Base-by-base conservation (phyloP, 2,888 invertebrate genomes). In the Serrognathus titanus region DNA sequence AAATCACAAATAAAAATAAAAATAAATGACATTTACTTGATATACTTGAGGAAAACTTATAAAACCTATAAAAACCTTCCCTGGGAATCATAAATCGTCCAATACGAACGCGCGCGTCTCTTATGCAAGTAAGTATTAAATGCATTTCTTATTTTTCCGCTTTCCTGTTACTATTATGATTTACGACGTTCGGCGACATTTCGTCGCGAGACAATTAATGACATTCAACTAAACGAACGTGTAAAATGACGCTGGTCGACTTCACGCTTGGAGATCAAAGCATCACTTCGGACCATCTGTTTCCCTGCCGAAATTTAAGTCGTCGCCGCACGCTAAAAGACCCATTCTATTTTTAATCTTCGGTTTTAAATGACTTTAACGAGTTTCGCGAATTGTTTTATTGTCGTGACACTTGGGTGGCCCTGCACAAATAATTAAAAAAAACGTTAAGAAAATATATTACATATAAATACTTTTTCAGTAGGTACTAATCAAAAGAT, bases 201-300 rank as follows among this genome's bases (percentile, higher is more conserved):
- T 63, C 56, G 51, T 57, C 57, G 58, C 35, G 54, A 50, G 57
- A 61, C 63, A 58, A 63, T 63, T 63, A 61, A 63, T 63, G 59
- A 63, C 61, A 58, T 55, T 58, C 59, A 58, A 60, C 50, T 46
- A 38, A 57, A 53, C 57, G 59, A 51, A 59, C 56, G 59, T 63
- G 58, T 60, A 58, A 61, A 59, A 61, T 55, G 48, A 59, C 54
- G 56, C 59, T 59, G 54, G 48, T 41, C 61, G 58, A 13, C 16
- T 11, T 11, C 43, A 11, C 43, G 43, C 13, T 20, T 4, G 3
- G 43, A 43, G n/a, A 43, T 43, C 43, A 43, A 43, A 43, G 43
- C 43, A 16, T 11, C 13, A 20, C 43, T 16, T 43, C 20, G 5
- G 9, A 11, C 13, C 43, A 12, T 20, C 16, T 43, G 20, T 11